These are phyloP conservation scores for Pardalotus punctatus DNA, from an alignment of 2,113 vertebrate genomes.

Conservation along the genomic window DNA sequence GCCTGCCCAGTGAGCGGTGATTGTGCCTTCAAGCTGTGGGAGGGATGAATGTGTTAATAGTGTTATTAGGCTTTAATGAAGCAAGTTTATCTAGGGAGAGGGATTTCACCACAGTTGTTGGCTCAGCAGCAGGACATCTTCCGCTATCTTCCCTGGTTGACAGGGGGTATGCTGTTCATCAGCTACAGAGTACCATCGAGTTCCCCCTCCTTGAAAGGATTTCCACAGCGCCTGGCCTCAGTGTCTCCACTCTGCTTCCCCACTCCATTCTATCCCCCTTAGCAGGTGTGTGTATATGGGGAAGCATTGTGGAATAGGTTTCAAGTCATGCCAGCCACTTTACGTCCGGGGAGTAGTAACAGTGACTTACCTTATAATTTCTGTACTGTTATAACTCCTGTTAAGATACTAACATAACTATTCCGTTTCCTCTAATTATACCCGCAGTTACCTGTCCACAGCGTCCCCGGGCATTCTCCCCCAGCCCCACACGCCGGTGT, in stretches of 20 bases:
- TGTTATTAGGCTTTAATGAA: not conserved
- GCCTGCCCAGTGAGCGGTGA: not conserved
- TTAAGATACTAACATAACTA: not conserved
- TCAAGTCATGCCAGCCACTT: not conserved
- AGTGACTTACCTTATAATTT: not conserved
- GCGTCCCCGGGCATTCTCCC: not conserved
- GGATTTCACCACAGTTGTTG: not conserved
- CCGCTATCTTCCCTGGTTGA: not conserved
- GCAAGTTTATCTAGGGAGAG: not conserved
- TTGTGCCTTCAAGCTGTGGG: not conserved
- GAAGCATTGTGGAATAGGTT: not conserved
- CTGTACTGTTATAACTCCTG: rapidly evolving
- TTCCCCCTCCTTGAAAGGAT: not conserved
- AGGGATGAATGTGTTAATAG: not conserved
- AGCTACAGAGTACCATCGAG: not conserved
- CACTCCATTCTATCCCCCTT: not conserved
- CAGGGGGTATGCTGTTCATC: not conserved
- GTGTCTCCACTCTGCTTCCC: not conserved
- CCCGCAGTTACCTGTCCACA: not conserved
- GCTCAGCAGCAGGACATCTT: not conserved
- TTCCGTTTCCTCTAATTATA: not conserved
- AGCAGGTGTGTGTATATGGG: not conserved
- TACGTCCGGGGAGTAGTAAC: not conserved
- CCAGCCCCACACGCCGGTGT: too few species aligned
- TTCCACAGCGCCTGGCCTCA: not conserved